Conservation (phyloP, 2,888 invertebrate species). For the Mellilla xanthometata region DNA sequence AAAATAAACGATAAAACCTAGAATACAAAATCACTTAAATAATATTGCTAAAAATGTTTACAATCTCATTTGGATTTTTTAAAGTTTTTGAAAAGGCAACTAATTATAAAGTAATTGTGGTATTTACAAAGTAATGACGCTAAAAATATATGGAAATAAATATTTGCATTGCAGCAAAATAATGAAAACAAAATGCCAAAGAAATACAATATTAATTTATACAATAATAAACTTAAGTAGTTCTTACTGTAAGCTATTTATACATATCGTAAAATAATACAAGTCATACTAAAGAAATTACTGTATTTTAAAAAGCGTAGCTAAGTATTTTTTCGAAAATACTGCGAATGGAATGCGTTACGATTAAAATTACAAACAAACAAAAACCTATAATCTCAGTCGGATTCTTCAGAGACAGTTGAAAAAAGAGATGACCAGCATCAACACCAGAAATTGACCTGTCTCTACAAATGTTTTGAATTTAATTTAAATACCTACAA, state of each 20-base stretch:
- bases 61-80: constrained; percentile 4
- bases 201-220: constrained; percentile 20
- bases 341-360: constrained; percentile 73
- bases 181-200: constrained; percentile 1
- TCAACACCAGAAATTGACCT: constrained; percentile 47
- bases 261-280: constrained; percentile 47
- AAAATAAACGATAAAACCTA: constrained; percentile 4
- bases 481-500: constrained; percentile 56
- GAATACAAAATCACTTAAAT: constrained; percentile 3
- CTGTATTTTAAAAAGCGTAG: constrained; percentile 29
- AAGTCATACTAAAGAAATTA: constrained; percentile 34
- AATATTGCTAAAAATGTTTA: constrained; percentile 1
- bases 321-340: constrained; percentile 33
- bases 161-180: constrained; percentile 14
- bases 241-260: constrained; percentile 43
- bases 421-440: constrained; percentile 61
- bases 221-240: constrained; percentile 22
- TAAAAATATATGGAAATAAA: constrained; percentile 18
- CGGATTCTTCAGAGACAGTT: constrained; percentile 52
- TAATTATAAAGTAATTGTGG: constrained; percentile 3
- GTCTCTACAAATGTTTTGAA: constrained; percentile 42
- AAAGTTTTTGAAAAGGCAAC: constrained; percentile 1
- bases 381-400: constrained; percentile 51
- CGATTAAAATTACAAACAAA: constrained; percentile 48
- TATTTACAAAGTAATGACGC: constrained; percentile 8